Conservation (phyloP, 2,888 invertebrate genomes). For the Leucophenga maculata region DNA sequence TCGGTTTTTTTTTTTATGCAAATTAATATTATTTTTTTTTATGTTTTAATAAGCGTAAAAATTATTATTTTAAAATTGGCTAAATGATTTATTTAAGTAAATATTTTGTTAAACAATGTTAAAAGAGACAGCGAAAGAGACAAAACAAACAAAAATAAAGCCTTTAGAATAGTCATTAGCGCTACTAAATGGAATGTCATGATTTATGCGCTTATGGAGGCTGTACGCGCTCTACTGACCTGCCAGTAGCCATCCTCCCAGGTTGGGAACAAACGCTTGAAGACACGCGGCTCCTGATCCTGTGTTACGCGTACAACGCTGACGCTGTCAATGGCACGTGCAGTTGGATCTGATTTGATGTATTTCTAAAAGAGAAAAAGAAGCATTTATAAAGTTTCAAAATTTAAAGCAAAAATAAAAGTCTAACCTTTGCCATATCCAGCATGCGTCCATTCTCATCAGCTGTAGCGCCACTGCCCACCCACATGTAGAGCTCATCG, state of each 20-base stretch:
- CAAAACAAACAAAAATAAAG: conserved; percentile 19
- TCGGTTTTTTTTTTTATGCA: neutral
- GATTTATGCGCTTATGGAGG: neutral
- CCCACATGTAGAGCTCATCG: conserved; percentile 88
- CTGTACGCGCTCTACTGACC: conserved; percentile 71
- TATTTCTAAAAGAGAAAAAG: conserved; percentile 76
- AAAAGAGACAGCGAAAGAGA: neutral
- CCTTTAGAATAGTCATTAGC: neutral
- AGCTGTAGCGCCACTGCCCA: conserved; percentile 81
- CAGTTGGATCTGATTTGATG: conserved; percentile 79
- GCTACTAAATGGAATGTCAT: neutral
- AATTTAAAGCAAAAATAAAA: neutral
- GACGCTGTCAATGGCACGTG: conserved; percentile 78
- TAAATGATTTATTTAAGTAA: conserved; percentile 22
- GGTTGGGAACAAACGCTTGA: conserved; percentile 82
- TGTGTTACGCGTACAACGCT: conserved; percentile 82
- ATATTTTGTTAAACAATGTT: too few relatives aligned
- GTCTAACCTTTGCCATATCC: conserved; percentile 80
- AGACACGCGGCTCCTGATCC: conserved; percentile 82
- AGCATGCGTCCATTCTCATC: conserved; percentile 83
- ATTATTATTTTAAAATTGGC: conserved; percentile 20
- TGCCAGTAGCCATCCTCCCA: conserved; percentile 83
- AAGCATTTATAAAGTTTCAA: neutral
- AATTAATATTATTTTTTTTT: conserved; percentile 14
- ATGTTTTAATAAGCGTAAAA: conserved; percentile 1